phyloP scores from a whole-genome alignment of 1,140 invertebrate species.

The Pseudomyrmex flavicornis region DNA sequence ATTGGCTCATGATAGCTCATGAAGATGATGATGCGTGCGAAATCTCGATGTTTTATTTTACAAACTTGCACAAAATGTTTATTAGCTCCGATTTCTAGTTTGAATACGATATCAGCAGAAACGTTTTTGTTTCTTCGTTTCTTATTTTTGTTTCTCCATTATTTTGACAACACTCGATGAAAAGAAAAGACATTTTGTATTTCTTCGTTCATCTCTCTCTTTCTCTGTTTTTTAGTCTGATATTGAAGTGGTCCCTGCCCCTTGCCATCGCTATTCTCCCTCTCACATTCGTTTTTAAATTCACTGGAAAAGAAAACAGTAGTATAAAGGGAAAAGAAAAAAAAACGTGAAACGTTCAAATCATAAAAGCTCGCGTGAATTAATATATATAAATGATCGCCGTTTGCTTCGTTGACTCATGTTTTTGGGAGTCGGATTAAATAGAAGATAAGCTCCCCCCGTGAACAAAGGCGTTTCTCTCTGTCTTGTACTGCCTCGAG shows the following conservation, averaged over 20 bases:
- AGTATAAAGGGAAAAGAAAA: slow-evolving; percentile 67
- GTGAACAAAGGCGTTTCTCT: slow-evolving; percentile 64
- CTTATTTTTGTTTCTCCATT: neutral
- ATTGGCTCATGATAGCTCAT: neutral
- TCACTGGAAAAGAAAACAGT: slow-evolving; percentile 22
- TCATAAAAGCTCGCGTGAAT: slow-evolving; percentile 64
- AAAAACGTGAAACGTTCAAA: slow-evolving; percentile 69
- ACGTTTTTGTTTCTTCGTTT: neutral
- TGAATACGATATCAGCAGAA: neutral
- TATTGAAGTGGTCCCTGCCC: slow-evolving; percentile 77
- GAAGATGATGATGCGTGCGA: neutral
- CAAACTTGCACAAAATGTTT: neutral
- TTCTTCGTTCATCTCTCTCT: slow-evolving; percentile 7
- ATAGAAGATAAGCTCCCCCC: slow-evolving; percentile 52
- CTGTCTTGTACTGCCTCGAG: slow-evolving; percentile 82
- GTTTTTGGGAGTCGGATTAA: slow-evolving; percentile 42
- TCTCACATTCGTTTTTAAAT: slow-evolving; percentile 76
- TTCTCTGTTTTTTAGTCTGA: slow-evolving; percentile 49
- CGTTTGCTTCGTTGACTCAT: slow-evolving; percentile 55
- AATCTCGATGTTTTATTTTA: neutral
- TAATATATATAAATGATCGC: slow-evolving; percentile 48
- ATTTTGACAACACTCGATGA: neutral
- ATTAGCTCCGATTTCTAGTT: slow-evolving; percentile 2
- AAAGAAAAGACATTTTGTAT: slow-evolving; percentile 6
- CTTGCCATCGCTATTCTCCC: slow-evolving; percentile 80